Conservation (phyloP, 2,888 invertebrate species). For the Pseudococcus jackbeardsleyi region DNA sequence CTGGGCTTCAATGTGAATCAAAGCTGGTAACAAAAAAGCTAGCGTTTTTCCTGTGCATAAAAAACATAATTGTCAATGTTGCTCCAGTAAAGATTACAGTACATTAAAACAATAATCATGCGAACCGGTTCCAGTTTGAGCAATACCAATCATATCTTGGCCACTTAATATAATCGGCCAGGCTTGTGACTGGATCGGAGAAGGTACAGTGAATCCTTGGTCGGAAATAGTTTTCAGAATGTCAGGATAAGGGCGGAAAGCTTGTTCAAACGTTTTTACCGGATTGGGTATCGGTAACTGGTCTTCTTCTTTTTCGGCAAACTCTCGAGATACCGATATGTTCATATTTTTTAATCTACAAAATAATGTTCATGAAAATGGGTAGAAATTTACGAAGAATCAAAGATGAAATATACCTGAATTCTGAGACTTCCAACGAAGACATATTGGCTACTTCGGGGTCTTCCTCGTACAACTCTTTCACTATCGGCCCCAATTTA, state of each 20-base stretch:
- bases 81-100: not conserved
- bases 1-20: conserved; percentile 93
- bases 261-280: conserved; percentile 83
- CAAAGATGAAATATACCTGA: conserved; percentile 69
- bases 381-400: not conserved
- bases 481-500: conserved; percentile 78
- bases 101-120: conserved; percentile 65
- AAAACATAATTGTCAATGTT: not conserved
- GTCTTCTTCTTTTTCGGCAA: conserved; percentile 67
- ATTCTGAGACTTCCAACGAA: conserved; percentile 74
- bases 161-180: conserved; percentile 95
- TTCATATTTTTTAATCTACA: conserved; percentile 52
- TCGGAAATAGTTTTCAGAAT: conserved; percentile 84
- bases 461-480: conserved; percentile 87
- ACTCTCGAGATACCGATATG: conserved; percentile 45
- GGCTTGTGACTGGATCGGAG: conserved; percentile 93
- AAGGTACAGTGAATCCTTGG: conserved; percentile 84
- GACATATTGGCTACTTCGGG: conserved; percentile 78
- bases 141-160: conserved; percentile 95
- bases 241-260: conserved; percentile 79
- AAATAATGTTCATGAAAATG: not conserved
- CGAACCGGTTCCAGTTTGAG: conserved; percentile 87
- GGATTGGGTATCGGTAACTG: conserved; percentile 79
- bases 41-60: conserved; percentile 80
- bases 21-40: conserved; percentile 91